Evolutionary conservation across 2,797 vertebrate species (phyloP), one percentile per base, ranked within the genome.

Genomic region (Sebastes melanostomus): DNA sequence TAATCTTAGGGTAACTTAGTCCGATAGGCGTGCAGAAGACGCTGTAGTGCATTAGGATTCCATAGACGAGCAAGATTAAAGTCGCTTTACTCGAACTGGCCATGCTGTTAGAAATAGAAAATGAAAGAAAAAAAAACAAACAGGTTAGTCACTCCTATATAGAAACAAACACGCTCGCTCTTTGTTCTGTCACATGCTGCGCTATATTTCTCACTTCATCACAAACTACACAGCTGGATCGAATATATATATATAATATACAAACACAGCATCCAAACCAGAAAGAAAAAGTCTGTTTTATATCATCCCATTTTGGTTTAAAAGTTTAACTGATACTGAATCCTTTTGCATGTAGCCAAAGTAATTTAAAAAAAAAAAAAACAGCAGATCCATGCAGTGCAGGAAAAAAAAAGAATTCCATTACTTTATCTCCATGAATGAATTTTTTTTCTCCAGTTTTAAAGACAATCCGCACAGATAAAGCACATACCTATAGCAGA

Each of bases 41-140:
- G 93, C 96, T 97, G 97, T 97, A 97, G 92, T 98, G 97, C 98
- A 98, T 97, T 94, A 99, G 95, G 94, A 98, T 97, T 93, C 98
- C 98, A 87, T 98, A 99, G 96, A 99, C 94, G 94, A 99, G 96
- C 93, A 99, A 96, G 92, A 96, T 97, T 95, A 98, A 94, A 94
- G 97, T 96, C 85, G 97, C 96, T 97, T 97, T 98, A 95, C 97
- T 98, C 95, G 97, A 97, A 97, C 97, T 98, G 94, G 97, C 96
- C 97, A 97, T 97, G 96, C 98, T 99, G 97, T 87, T 92, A 94
- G 90, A 86, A 82, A 82, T 92, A 94, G 90, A 86, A 82, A 82
- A 91, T 38, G 58, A 78, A 79, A 78, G 14, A 71, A 79, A 70
- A 70, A n/a, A 4, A 60, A 88, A 85, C 4, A 36, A 72, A 90